Percentiles rank a stretch among this genome's conserved stretches.
phyloP scores from a whole-genome alignment of 2,113 vertebrate genomes.

The Pterocles gutturalis region DNA sequence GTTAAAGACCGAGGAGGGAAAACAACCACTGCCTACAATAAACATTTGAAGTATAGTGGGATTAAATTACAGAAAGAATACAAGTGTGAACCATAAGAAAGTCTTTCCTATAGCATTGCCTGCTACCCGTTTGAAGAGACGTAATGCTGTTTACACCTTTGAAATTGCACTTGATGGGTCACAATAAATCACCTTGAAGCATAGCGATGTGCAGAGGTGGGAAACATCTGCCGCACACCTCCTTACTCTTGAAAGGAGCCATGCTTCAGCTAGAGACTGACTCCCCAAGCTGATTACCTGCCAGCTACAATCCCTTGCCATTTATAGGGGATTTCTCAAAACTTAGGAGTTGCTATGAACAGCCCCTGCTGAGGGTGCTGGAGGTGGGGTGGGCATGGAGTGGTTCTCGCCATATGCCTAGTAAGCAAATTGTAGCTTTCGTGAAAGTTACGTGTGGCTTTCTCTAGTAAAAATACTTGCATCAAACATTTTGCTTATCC shows the following conservation, averaged over 20 bases:
- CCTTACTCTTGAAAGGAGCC: background rate
- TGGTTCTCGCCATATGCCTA: background rate
- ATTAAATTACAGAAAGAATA: background rate
- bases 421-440: background rate
- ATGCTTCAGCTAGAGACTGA: background rate
- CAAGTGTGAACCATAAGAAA: constrained; percentile 2
- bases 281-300: background rate
- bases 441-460: background rate
- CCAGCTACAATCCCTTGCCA: background rate
- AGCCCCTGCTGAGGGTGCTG: background rate
- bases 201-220: background rate
- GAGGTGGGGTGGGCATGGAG: background rate
- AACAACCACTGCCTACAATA: constrained; percentile 28
- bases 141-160: background rate
- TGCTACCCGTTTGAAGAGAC: background rate
- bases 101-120: background rate
- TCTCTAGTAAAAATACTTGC: background rate
- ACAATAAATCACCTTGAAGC: background rate
- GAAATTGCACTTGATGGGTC: background rate
- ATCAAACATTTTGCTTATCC: background rate
- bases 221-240: background rate
- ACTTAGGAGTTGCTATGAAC: background rate
- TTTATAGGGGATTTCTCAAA: background rate
- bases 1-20: constrained; percentile 13
- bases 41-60: background rate